These are phyloP conservation scores for Cathartes aura DNA, from an alignment of 2,113 vertebrate species.

Conservation along the genomic window DNA sequence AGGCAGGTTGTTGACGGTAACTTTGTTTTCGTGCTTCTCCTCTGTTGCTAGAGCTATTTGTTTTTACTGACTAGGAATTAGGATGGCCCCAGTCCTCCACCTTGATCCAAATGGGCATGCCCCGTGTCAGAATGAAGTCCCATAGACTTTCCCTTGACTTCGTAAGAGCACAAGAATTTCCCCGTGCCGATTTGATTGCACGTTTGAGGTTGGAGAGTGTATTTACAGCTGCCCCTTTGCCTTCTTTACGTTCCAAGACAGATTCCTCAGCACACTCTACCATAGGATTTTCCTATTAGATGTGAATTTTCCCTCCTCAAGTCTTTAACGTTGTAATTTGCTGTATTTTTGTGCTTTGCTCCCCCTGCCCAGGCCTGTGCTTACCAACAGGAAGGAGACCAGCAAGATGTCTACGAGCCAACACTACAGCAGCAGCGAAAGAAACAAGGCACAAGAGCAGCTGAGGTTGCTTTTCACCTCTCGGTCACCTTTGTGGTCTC, in stretches of 20 bases:
- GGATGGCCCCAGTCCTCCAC: not conserved
- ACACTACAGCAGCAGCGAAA: not conserved
- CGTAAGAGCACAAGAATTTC: not conserved
- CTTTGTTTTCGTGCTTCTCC: not conserved
- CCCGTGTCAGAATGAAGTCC: not conserved
- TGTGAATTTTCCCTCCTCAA: not conserved
- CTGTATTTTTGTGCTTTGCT: not conserved
- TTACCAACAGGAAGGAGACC: not conserved
- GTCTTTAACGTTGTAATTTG: not conserved
- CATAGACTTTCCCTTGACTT: not conserved
- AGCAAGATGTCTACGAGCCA: not conserved
- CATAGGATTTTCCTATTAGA: not conserved
- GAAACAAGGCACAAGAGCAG: not conserved
- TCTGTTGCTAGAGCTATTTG: slow-evolving; percentile 20
- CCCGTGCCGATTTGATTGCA: not conserved
- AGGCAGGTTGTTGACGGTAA: slow-evolving; percentile 22
- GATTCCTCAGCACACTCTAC: not conserved
- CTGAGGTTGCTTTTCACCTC: not conserved
- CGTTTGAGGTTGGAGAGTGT: not conserved
- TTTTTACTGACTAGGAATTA: slow-evolving; percentile 25
- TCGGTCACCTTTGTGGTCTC: slow-evolving; percentile 30
- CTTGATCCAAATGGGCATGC: fast-evolving
- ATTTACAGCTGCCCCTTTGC: not conserved
- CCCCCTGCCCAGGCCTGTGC: not conserved
- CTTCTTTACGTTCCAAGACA: not conserved